phyloP scores from a whole-genome alignment of 2,888 invertebrate genomes.

The Zaprionus obscuricornis region DNA sequence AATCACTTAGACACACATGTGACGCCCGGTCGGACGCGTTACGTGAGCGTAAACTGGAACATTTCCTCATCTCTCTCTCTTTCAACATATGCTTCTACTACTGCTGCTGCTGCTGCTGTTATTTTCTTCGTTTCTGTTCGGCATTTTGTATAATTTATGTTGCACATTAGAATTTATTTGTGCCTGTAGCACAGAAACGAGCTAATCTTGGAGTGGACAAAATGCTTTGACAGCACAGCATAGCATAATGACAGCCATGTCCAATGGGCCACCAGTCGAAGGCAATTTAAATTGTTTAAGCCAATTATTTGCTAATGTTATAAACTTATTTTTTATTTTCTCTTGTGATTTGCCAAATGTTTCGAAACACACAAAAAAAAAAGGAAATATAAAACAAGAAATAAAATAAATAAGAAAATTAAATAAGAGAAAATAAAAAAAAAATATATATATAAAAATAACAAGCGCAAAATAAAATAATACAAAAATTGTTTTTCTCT shows the following conservation, averaged over 20 bases:
- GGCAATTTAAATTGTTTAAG: conserved; percentile 30
- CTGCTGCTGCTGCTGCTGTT: not conserved
- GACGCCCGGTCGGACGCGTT: conserved; percentile 47
- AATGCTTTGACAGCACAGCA: conserved; percentile 35
- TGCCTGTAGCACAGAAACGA: not conserved
- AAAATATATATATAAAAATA: too few relatives aligned
- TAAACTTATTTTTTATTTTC: too few relatives aligned
- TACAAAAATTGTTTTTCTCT: too few relatives aligned
- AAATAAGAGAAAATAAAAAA: too few relatives aligned
- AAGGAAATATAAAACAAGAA: too few relatives aligned
- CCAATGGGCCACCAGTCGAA: conserved; percentile 36
- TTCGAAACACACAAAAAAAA: too few relatives aligned
- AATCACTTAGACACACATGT: conserved; percentile 78
- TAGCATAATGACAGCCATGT: conserved; percentile 36
- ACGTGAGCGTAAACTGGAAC: conserved; percentile 60
- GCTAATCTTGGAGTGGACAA: conserved; percentile 38
- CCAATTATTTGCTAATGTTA: too few relatives aligned
- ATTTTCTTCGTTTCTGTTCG: conserved; percentile 4
- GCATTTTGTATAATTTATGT: conserved; percentile 64
- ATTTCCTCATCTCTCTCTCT: not conserved
- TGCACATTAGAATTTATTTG: conserved; percentile 56
- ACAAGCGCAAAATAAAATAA: too few relatives aligned
- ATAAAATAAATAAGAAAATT: too few relatives aligned
- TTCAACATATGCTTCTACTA: not conserved
- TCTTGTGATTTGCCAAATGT: too few relatives aligned